These are phyloP conservation scores for Chiloscyllium plagiosum DNA, from an alignment of 2,113 vertebrate species.

Conservation along the genomic window DNA sequence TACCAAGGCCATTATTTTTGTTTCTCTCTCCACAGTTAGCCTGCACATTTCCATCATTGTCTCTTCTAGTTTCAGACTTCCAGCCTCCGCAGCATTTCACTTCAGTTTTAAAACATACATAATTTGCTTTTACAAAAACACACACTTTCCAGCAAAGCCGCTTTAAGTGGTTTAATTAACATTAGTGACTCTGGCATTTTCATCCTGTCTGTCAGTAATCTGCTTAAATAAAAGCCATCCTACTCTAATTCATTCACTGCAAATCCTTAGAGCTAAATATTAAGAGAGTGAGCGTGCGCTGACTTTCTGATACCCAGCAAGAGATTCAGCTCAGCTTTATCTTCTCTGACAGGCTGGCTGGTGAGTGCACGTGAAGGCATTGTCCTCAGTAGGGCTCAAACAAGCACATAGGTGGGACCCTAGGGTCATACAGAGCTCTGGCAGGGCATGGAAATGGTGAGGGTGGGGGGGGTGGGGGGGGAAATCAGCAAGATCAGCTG, in stretches of 20 bases:
- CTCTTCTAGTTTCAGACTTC: neutral
- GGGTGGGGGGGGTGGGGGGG: too few species aligned
- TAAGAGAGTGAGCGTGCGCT: neutral
- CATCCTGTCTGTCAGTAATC: neutral
- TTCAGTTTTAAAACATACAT: neutral
- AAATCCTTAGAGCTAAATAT: neutral
- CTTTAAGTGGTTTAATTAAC: slow-evolving; percentile 29
- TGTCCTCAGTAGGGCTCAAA: neutral
- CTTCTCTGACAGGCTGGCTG: neutral
- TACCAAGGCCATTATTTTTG: neutral
- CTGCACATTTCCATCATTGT: neutral
- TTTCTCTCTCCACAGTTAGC: neutral
- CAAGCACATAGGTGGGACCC: neutral
- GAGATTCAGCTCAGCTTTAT: neutral
- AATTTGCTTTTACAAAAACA: neutral
- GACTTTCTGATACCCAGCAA: neutral
- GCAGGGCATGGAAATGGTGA: neutral
- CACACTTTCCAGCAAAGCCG: neutral
- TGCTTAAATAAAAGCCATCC: slow-evolving; percentile 22
- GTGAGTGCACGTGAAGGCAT: neutral
- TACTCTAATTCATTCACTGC: neutral
- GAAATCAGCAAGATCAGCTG: neutral
- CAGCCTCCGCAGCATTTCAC: neutral
- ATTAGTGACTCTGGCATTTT: slow-evolving; percentile 7
- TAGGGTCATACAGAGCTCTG: neutral